phyloP scores from a whole-genome alignment of 2,113 vertebrate species.

The Corynorhinus townsendii region DNA sequence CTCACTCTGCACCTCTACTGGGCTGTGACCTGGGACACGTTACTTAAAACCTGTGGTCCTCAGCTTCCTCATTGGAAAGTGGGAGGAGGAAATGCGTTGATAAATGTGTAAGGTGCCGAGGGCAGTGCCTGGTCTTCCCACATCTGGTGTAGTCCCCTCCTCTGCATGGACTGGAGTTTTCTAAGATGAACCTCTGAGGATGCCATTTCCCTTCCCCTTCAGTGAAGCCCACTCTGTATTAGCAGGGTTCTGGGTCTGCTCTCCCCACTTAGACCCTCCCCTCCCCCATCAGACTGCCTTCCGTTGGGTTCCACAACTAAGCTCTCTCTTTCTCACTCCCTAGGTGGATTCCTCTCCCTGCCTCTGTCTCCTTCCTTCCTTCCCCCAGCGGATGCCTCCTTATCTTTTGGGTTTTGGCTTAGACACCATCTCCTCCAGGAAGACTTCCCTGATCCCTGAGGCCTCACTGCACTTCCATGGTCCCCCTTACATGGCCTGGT shows the following conservation, averaged over 20 bases:
- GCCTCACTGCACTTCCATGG: background rate
- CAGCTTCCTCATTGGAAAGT: background rate
- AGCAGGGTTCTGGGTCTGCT: background rate
- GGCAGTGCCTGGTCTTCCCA: background rate
- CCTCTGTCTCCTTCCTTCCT: background rate
- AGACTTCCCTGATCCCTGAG: background rate
- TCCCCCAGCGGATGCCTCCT: background rate
- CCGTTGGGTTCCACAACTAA: accelerated
- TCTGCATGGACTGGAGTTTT: background rate
- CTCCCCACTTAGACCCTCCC: accelerated
- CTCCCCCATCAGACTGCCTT: background rate
- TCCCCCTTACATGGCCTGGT: background rate
- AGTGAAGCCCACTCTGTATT: background rate
- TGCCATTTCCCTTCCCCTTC: too few species aligned
- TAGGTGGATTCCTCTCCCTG: background rate
- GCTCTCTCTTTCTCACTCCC: background rate
- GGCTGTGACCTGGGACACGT: background rate
- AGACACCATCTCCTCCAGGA: background rate
- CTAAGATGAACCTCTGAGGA: background rate
- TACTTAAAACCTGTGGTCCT: background rate
- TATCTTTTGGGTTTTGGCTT: background rate
- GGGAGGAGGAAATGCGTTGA: background rate
- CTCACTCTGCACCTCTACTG: background rate
- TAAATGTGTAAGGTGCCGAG: background rate
- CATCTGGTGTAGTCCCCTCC: background rate